Base-by-base conservation (phyloP, 2,113 vertebrate species). In the Falco punctatus region DNA sequence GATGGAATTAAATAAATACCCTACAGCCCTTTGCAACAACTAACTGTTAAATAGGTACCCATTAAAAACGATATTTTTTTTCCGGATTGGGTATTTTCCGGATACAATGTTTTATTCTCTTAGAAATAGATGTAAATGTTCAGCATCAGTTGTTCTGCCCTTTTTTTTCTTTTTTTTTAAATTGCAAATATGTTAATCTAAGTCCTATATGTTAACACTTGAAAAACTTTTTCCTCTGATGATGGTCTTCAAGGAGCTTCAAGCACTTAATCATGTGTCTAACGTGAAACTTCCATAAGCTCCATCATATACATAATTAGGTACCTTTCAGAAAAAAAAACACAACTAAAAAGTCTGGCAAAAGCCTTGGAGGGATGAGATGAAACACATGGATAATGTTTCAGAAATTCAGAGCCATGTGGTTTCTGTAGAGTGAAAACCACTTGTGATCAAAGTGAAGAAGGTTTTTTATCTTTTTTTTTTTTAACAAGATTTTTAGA, bases 331-430 rank as follows among this genome's bases (percentile, higher is more conserved):
- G 16, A 13, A 13, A 20, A 35, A 46, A 23, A 14, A 48, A 54
- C 32, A 38, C 71, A 5, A 59, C 35, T 70, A 80, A 79, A 81
- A 69, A 3, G 5, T 65, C 91, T 94, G 54, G 64, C 22, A 9
- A 70, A 94, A 92, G 51, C 48, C 64, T 86, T 61, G 66, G 33
- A 96, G 27, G 15, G 49, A 75, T 87, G 74, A 94, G 62, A 87
- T 81, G 57, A 95, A 96, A 94, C 49, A 66, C 1, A 2, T 0
- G 3, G 71, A 88, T 97, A 91, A 64, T 20, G 28, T 96, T 95
- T 89, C 81, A 93, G 81, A 97, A 94, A 86, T n/a, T 66, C 33
- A 96, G 72, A 94, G 69, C 51, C 66, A 79, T 92, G 67, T 90
- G 94, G 86, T 54, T 97, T 97, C 75, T 83, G 27, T 61, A 89